Base-by-base conservation (phyloP, 2,888 invertebrate species). In the Pseudanteris insignis region DNA sequence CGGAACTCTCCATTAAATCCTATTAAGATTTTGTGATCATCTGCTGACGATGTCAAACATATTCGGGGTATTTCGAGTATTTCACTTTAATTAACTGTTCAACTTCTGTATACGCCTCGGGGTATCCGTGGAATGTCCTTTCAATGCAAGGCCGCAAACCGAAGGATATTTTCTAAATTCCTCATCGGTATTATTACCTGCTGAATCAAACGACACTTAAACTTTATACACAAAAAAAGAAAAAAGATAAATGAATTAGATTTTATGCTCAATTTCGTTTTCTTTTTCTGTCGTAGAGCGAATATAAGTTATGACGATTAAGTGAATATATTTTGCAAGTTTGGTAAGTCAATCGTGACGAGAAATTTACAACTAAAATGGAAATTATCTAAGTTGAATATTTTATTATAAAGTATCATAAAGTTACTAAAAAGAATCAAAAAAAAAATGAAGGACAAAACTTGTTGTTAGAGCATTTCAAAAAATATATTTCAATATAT, bases 81-180 rank as follows among this genome's bases (percentile, higher is more conserved):
- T 54, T 50, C 60, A 44, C 54, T 54, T 61, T 61, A 61, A 61
- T 61, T 61, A 61, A 61, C 60, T 54, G 54, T 61, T 54, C 60
- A 48, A 61, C 60, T 61, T 61, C 60, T 61, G 60, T 61, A 54
- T 54, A 61, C 50, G 54, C 54, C 54, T 50, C 54, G 29, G 54
- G 61, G 61, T 24, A 61, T 55, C 51, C 44, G 46, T 13, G 61
- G 61, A 61, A 61, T 61, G 61, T 51, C 55, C 55, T 55, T 55
- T 61, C 61, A 51, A 61, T 61, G 48, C 51, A 48, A 50, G 55
- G 61, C 46, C 55, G 61, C 51, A 61, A 55, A 61, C 55, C 61
- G 55, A 61, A 61, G 37, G 55, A 61, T 61, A 61, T 55, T 55
- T 61, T 61, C 61, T 28, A 46, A 32, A 55, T 50, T 54, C 43